Evolutionary conservation across 2,888 invertebrate genomes (phyloP), one percentile per base, ranked within the genome.

Genomic region (Tuberolachnus salignus): DNA sequence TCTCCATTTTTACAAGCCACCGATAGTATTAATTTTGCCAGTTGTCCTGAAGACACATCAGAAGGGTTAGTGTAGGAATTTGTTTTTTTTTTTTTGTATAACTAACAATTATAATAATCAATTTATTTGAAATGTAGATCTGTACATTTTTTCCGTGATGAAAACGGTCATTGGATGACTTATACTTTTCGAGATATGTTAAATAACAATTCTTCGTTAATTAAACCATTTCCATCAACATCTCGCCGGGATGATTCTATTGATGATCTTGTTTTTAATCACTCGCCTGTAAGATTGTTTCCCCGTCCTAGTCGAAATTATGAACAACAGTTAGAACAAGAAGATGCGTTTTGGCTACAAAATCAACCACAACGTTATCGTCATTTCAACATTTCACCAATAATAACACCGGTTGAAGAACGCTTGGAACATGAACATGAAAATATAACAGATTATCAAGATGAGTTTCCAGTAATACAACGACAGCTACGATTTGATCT

Each of bases 81-180:
- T n/a, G n/a, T n/a, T n/a, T n/a, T n/a, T 1, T 34, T 19, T 34
- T n/a, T 21, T 19, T 34, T 53, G 42, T 55, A 53, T 73, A 0
- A 46, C 46, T 34, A 13, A 53, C 23, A n/a, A 64, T 21, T 1
- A 16, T 9, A 26, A 66, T 26, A 66, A 26, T 63, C 19, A 75
- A 19, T 13, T 51, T 59, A 59, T 51, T 42, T 42, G 3, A 46
- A 51, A 2, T 93, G 94, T 83, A 94, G 94, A 14, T 92, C 94
- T 1, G 91, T 94, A 57, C 94, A 95, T 85, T 81, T 82, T 23
- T 83, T 83, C 84, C 90, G 92, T 85, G 94, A 95, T 84, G 94
- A 94, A 84, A 90, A 90, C 83, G 94, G 94, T 59, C 92, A 93
- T 83, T 94, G 94, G 93, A 89, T 93, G 86, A 92, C 94, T 0